A percentile compares a stretch with the other conserved stretches of the same genome.
Conservation (phyloP, 2,888 invertebrate species). For the Cheiracanthium punctorium region DNA sequence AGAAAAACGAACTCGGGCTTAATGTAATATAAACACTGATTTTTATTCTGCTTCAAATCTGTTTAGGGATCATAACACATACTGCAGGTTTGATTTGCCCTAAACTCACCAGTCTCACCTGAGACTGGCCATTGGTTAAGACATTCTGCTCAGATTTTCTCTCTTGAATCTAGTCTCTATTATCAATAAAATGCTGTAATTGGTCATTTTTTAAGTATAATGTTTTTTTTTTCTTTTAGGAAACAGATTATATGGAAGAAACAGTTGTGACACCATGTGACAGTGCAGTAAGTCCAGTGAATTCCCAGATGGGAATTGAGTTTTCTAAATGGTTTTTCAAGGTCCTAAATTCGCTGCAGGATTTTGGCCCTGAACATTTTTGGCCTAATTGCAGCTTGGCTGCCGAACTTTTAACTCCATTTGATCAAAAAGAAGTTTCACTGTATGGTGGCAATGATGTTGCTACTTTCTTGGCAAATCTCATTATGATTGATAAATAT, state of each 20-base stretch:
- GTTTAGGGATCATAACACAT: too few relatives aligned
- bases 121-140: too few relatives aligned
- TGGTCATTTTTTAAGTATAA: too few relatives aligned
- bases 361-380: constrained; percentile 59
- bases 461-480: constrained; percentile 11
- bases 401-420: not conserved
- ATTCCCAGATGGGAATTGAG: constrained; percentile 22
- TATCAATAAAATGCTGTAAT: too few relatives aligned
- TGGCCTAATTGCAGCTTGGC: constrained; percentile 45
- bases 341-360: constrained; percentile 14
- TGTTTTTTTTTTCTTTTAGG: constrained; percentile 18
- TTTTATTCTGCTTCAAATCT: too few relatives aligned
- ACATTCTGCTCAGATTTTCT: too few relatives aligned
- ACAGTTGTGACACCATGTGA: not conserved
- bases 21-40: too few relatives aligned
- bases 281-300: not conserved
- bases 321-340: constrained; percentile 55
- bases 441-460: constrained; percentile 15
- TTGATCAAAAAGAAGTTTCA: constrained; percentile 15
- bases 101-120: too few relatives aligned
- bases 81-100: too few relatives aligned
- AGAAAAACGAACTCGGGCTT: too few relatives aligned
- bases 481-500: constrained; percentile 31
- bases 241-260: constrained; percentile 2
- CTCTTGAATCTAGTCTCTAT: too few relatives aligned